A percentile compares a stretch with the other conserved stretches of the same genome.
phyloP scores from a whole-genome alignment of 2,113 vertebrate genomes.

The Ceratotherium simum region DNA sequence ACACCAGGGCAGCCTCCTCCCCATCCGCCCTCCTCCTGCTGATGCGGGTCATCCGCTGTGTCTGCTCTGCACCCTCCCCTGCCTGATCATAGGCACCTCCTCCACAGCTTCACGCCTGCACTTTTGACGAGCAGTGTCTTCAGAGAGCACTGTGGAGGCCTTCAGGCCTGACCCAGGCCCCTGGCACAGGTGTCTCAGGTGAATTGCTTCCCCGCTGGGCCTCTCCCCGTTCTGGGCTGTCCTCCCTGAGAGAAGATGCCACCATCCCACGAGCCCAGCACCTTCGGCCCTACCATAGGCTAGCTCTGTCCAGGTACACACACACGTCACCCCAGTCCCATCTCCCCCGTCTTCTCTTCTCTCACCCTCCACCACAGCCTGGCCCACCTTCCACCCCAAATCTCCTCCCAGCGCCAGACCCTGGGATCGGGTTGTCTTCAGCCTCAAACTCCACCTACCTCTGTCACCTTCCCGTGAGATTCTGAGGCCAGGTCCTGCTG shows the following conservation, averaged over 20 bases:
- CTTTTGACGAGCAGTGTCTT: too few relatives aligned
- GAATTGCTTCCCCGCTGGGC: not conserved
- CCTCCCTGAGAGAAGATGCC: too few relatives aligned
- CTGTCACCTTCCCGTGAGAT: not conserved
- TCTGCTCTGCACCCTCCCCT: too few relatives aligned
- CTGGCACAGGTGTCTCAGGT: not conserved
- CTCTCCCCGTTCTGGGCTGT: not conserved
- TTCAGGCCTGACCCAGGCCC: not conserved
- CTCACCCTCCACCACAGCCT: fast-evolving
- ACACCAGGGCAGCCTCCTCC: too few relatives aligned
- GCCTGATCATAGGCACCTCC: too few relatives aligned
- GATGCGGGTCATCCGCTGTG: too few relatives aligned
- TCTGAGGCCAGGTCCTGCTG: not conserved
- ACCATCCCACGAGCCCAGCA: not conserved
- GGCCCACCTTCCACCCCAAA: not conserved
- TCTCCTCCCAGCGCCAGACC: not conserved
- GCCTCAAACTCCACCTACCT: not conserved
- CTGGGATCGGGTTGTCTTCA: not conserved
- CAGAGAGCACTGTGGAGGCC: too few relatives aligned
- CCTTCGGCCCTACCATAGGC: not conserved
- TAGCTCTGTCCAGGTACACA: not conserved
- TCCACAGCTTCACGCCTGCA: too few relatives aligned
- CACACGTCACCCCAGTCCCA: too few relatives aligned
- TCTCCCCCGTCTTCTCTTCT: not conserved
- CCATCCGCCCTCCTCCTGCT: too few relatives aligned